phyloP scores from a whole-genome alignment of 2,797 vertebrate genomes.

The Apodemus agrarius region DNA sequence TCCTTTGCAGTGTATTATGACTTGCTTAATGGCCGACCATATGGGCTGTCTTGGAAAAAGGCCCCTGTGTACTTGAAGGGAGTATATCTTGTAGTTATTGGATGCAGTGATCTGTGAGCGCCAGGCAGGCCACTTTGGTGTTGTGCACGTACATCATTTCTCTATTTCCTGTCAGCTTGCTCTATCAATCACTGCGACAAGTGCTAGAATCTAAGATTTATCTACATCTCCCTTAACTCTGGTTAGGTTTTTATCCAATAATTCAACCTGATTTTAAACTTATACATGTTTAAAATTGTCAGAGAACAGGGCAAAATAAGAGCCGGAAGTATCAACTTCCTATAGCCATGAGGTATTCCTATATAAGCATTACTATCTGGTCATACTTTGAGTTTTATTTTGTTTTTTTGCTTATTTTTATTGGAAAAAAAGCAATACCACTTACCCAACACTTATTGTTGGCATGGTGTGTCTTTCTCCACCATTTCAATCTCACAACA shows the following conservation, averaged over 20 bases:
- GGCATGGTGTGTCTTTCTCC: not conserved
- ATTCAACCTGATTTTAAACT: not conserved
- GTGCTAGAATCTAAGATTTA: not conserved
- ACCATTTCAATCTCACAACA: not conserved
- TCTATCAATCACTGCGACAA: not conserved
- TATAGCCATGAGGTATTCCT: not conserved
- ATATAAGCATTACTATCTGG: not conserved
- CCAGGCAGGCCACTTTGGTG: not conserved
- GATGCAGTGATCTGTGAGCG: not conserved
- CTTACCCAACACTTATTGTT: not conserved
- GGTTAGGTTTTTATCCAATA: not conserved
- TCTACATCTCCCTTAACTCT: not conserved
- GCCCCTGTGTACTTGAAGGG: not conserved
- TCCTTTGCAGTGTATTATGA: not conserved
- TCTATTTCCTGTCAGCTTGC: not conserved
- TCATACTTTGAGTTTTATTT: slow-evolving; percentile 14
- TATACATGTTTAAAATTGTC: not conserved
- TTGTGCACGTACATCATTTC: not conserved
- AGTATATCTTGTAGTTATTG: not conserved
- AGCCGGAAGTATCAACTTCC: not conserved
- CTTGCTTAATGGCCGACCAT: not conserved
- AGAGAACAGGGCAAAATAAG: not conserved
- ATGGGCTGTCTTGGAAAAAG: not conserved
- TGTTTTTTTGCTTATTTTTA: not conserved
- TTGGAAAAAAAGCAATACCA: not conserved